Conservation (phyloP, 35 echinoderm and acorn worm genomes). For the Ophiothrix spiculata region DNA sequence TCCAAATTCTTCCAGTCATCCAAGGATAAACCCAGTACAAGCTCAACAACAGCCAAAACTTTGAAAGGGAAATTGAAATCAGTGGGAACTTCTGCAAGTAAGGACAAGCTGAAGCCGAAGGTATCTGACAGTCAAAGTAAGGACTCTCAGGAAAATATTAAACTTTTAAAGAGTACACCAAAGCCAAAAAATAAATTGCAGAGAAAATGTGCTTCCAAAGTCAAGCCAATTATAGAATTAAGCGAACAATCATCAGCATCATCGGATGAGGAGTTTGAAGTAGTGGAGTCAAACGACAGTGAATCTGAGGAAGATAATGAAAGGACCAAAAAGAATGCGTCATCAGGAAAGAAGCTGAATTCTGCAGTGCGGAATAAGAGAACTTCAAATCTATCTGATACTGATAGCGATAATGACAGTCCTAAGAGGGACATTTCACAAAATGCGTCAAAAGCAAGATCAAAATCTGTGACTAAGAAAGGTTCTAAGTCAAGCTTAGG, state of each 20-base stretch:
- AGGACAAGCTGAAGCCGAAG: not conserved
- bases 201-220: not conserved
- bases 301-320: not conserved
- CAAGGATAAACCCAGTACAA: not conserved
- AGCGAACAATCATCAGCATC: not conserved
- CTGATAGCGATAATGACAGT: not conserved
- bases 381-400: not conserved
- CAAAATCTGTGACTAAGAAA: not conserved
- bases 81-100: not conserved
- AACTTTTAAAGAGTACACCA: not conserved
- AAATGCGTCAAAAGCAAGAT: not conserved
- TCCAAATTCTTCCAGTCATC: slow-evolving; percentile 2
- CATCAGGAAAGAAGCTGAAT: not conserved
- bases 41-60: not conserved
- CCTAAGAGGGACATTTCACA: too few relatives aligned
- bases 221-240: not conserved
- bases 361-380: not conserved
- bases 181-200: not conserved
- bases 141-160: not conserved
- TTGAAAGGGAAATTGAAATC: not conserved
- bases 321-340: not conserved
- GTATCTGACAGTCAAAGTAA: not conserved
- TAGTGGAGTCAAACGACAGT: not conserved
- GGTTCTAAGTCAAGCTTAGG: not conserved
- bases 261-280: not conserved